Evolutionary conservation across 2,888 invertebrate species (phyloP).

Genomic region (Automeris io): DNA sequence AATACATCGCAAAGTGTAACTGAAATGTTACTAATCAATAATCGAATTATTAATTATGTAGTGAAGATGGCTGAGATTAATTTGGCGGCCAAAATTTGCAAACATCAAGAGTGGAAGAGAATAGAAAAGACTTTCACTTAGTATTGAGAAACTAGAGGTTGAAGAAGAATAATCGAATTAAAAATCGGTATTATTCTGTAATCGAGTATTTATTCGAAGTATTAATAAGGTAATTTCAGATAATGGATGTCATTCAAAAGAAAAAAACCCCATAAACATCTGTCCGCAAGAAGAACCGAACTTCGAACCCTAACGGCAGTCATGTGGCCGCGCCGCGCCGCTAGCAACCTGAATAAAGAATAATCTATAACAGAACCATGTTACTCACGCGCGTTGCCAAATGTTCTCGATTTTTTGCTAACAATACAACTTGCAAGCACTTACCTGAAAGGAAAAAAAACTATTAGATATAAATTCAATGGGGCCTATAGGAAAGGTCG

Average conservation of each 20-base stretch:
- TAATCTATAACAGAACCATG: not conserved
- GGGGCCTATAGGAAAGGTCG: conserved; percentile 48
- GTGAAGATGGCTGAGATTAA: no score
- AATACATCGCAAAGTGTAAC: no score
- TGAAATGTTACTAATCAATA: no score
- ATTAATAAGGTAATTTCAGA: no score
- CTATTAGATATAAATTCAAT: conserved; percentile 51
- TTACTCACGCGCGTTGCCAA: conserved; percentile 36
- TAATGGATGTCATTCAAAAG: not conserved
- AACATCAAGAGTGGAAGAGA: no score
- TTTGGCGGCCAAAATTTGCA: no score
- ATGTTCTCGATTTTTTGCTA: conserved; percentile 27
- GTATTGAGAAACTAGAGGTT: no score
- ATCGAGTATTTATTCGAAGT: no score
- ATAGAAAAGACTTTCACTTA: no score
- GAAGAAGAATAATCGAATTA: no score
- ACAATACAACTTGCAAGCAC: conserved; percentile 35
- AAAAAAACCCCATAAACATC: not conserved
- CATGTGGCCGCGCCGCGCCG: not conserved
- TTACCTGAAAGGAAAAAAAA: conserved; percentile 54
- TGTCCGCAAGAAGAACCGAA: not conserved
- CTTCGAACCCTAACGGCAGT: conserved; percentile 1
- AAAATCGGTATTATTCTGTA: no score
- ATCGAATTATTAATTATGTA: no score
- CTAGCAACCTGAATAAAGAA: not conserved